phyloP scores from a whole-genome alignment of 2,797 vertebrate species.

The Onychomys arenicola region DNA sequence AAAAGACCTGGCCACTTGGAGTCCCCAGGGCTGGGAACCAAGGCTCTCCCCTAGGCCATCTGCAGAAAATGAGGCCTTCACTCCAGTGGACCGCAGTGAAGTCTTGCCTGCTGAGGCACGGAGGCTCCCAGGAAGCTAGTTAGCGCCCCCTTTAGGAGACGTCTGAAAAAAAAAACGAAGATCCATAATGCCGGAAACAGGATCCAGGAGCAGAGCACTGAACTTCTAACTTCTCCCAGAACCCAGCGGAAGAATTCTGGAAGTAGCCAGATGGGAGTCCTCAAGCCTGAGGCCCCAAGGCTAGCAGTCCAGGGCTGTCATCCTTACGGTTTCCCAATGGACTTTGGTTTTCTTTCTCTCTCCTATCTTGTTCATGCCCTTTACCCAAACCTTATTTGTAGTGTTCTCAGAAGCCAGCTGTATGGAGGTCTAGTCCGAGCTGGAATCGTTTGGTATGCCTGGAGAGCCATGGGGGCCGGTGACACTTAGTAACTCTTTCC shows the following conservation, averaged over 20 bases:
- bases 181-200: background rate
- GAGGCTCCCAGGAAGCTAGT: slow-evolving; percentile 33
- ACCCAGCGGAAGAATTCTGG: background rate
- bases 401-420: background rate
- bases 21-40: background rate
- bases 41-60: background rate
- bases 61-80: background rate
- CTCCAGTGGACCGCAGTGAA: background rate
- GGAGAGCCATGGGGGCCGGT: background rate
- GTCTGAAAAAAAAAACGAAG: slow-evolving; percentile 50
- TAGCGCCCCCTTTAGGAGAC: slow-evolving; percentile 28
- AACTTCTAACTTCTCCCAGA: background rate
- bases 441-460: background rate
- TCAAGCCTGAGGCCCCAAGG: background rate
- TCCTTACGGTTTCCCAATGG: background rate
- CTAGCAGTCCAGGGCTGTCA: background rate
- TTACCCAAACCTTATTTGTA: background rate
- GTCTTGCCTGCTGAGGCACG: background rate
- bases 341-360: background rate
- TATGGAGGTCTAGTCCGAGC: background rate
- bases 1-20: background rate
- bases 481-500: background rate
- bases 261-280: background rate
- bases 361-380: background rate
- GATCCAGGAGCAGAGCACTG: background rate